Evolutionary conservation across 2,888 invertebrate species (phyloP).

Genomic region (Falcaria lacertinaria): DNA sequence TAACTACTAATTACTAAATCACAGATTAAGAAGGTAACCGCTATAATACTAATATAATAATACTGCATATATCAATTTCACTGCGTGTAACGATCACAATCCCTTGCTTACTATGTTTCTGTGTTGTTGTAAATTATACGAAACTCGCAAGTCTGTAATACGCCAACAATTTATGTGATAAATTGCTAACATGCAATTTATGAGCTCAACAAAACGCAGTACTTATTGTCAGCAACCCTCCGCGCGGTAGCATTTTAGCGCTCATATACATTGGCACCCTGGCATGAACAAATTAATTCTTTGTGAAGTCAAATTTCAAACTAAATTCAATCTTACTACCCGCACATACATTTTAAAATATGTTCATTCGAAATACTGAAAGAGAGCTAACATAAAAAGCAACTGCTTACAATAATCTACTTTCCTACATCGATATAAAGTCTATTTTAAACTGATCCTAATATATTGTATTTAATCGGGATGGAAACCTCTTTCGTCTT

Average conservation of each 20-base stretch:
- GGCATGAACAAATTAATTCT: conserved; percentile 44
- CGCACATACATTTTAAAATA: conserved; percentile 5
- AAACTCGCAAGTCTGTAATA: not conserved
- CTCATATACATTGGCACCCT: conserved; percentile 29
- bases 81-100: no score
- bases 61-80: no score
- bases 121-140: no score
- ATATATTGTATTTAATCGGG: not conserved
- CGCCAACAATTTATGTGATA: not conserved
- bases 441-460: no score
- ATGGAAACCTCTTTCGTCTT: not conserved
- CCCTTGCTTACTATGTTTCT: no score
- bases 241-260: conserved; percentile 29
- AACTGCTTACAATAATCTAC: conserved; percentile 8
- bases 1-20: no score
- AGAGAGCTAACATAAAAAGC: no score
- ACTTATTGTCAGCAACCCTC: conserved; percentile 19
- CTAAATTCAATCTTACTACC: not conserved
- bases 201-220: conserved; percentile 17
- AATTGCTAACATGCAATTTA: conserved; percentile 4
- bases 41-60: no score
- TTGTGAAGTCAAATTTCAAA: conserved; percentile 19
- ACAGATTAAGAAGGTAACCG: no score
- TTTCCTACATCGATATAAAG: conserved; percentile 4
- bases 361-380: not conserved